These are phyloP conservation scores for Phyto melanocephala DNA, from an alignment of 2,888 invertebrate species.

Conservation along the genomic window DNA sequence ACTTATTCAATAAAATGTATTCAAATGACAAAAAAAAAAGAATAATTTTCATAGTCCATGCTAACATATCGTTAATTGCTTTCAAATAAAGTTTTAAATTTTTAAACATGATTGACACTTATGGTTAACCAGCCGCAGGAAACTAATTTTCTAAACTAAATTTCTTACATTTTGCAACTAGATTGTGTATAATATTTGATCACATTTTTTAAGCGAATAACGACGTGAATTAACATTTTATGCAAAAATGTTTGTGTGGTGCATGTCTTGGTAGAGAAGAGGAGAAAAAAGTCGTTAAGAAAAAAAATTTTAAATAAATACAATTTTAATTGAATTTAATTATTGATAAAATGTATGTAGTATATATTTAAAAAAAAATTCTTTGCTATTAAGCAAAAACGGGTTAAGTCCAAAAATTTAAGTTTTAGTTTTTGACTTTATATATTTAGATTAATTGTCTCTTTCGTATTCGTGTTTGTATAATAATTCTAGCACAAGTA, in stretches of 20 bases:
- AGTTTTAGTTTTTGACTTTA: no score
- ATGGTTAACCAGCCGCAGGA: slow-evolving; percentile 36
- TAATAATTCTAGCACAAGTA: no score
- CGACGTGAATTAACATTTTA: slow-evolving; percentile 1
- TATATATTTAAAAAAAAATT: neutral
- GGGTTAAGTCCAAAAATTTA: no score
- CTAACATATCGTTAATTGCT: slow-evolving; percentile 48
- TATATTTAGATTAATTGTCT: no score
- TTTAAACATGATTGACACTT: slow-evolving; percentile 59
- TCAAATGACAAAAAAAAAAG: neutral
- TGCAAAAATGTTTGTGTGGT: slow-evolving; percentile 17
- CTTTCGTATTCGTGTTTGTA: no score
- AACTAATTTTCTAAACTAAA: slow-evolving; percentile 11
- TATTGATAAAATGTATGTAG: slow-evolving; percentile 26
- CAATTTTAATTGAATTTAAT: slow-evolving; percentile 53
- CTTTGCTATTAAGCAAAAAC: no score
- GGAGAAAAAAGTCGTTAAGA: neutral
- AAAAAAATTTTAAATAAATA: neutral
- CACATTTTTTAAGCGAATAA: slow-evolving; percentile 4
- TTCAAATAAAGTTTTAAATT: slow-evolving; percentile 38
- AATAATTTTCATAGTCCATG: slow-evolving; percentile 3
- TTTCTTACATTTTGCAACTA: neutral
- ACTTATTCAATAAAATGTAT: neutral
- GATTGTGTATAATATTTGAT: neutral
- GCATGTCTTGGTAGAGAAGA: slow-evolving; percentile 10